These are phyloP conservation scores for Andrena trimmerana DNA, from an alignment of 2,888 invertebrate genomes.

Conservation along the genomic window DNA sequence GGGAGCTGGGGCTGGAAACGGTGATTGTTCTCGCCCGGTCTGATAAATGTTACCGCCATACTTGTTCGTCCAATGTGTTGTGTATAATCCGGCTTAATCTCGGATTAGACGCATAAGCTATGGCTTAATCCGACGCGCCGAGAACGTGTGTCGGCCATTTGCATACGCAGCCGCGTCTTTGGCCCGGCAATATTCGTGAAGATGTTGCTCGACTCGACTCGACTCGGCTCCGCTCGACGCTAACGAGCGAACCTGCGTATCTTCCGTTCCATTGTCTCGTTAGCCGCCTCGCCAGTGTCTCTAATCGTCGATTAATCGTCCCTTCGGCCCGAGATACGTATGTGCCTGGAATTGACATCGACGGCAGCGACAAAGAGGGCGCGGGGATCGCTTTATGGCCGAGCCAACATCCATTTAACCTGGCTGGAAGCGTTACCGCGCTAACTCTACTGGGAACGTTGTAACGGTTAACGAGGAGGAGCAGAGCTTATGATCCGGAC, in stretches of 20 bases:
- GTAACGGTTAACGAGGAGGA: constrained; percentile 52
- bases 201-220: constrained; percentile 13
- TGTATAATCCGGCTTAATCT: constrained; percentile 65
- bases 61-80: constrained; percentile 61
- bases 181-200: constrained; percentile 19
- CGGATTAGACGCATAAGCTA: constrained; percentile 68
- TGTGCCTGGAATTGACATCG: constrained; percentile 6
- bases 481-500: constrained; percentile 52
- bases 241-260: not conserved
- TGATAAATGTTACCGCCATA: constrained; percentile 63
- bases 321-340: not conserved
- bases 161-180: constrained; percentile 52
- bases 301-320: constrained; percentile 21
- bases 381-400: constrained; percentile 25
- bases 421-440: constrained; percentile 34
- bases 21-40: constrained; percentile 55
- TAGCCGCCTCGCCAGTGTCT: not conserved
- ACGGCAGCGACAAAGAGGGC: not conserved
- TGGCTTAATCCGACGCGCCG: constrained; percentile 63
- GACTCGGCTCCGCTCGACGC: too few relatives aligned
- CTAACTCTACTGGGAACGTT: constrained; percentile 46
- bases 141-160: constrained; percentile 62
- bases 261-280: not conserved
- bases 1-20: constrained; percentile 8
- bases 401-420: constrained; percentile 39